A percentile compares a stretch with the other conserved stretches of the same genome.
These are phyloP conservation scores for Echiichthys vipera DNA, from an alignment of 2,797 vertebrate species.

Conservation along the genomic window DNA sequence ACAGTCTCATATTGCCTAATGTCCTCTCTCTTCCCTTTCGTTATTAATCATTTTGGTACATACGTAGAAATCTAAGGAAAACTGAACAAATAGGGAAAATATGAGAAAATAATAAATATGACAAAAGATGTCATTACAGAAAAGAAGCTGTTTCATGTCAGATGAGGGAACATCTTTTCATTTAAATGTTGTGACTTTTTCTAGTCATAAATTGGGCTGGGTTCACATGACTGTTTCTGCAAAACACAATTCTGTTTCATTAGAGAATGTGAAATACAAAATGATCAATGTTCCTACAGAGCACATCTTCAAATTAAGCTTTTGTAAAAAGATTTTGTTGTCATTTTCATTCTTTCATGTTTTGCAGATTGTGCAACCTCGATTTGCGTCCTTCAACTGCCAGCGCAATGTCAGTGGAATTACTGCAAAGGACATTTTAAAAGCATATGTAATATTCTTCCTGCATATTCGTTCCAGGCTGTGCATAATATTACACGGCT, in stretches of 20 bases:
- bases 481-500: slow-evolving; percentile 54
- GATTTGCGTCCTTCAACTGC: slow-evolving; percentile 47
- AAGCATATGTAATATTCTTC: slow-evolving; percentile 46
- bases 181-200: background rate
- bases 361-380: slow-evolving; percentile 6
- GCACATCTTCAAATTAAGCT: background rate
- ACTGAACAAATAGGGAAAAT: slow-evolving; percentile 19
- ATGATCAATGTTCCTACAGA: background rate
- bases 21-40: background rate
- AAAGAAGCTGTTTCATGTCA: background rate
- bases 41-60: background rate
- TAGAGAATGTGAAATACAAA: background rate
- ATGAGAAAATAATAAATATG: background rate
- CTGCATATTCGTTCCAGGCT: slow-evolving; percentile 28
- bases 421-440: slow-evolving; percentile 46
- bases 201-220: background rate
- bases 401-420: slow-evolving; percentile 34
- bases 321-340: background rate
- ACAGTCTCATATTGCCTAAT: slow-evolving; percentile 6
- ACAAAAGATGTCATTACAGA: background rate
- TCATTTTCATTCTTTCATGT: slow-evolving; percentile 21
- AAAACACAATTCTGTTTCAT: background rate
- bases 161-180: background rate
- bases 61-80: background rate
- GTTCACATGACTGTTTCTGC: too few relatives aligned